These are phyloP conservation scores for Sesamia inferens DNA, from an alignment of 2,888 invertebrate species.

Conservation along the genomic window DNA sequence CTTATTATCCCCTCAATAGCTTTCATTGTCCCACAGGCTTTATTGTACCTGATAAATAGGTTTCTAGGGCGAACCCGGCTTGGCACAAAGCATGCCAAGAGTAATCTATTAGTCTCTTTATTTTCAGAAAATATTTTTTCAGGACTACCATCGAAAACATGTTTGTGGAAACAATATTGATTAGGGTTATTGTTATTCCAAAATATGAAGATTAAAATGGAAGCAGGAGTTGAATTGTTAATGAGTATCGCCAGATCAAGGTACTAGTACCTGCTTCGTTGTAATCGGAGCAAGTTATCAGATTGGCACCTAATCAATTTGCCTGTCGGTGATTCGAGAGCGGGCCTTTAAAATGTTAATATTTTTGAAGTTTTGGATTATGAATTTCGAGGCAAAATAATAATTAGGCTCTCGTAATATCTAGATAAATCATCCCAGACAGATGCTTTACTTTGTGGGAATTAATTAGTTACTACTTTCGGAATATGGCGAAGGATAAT, in stretches of 20 bases:
- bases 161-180: conserved; percentile 78
- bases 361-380: conserved; percentile 12
- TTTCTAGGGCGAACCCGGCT: conserved; percentile 55
- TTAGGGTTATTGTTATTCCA: conserved; percentile 70
- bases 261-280: conserved; percentile 14
- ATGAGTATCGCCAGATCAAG: conserved; percentile 43
- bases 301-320: conserved; percentile 17
- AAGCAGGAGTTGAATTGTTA: conserved; percentile 54
- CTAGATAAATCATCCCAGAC: neutral
- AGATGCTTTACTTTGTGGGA: neutral
- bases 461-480: neutral
- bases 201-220: conserved; percentile 66
- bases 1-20: conserved; percentile 37
- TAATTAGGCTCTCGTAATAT: neutral
- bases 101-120: conserved; percentile 70
- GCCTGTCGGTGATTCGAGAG: neutral
- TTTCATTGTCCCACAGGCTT: conserved; percentile 48
- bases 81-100: conserved; percentile 66
- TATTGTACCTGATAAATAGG: conserved; percentile 58
- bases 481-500: neutral
- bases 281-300: conserved; percentile 4
- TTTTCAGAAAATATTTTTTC: conserved; percentile 70
- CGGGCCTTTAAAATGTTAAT: conserved; percentile 12
- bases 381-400: neutral
- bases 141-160: conserved; percentile 74